Evolutionary conservation across 2,113 vertebrate genomes (phyloP).

Genomic region (Rhadina sibilatrix): DNA sequence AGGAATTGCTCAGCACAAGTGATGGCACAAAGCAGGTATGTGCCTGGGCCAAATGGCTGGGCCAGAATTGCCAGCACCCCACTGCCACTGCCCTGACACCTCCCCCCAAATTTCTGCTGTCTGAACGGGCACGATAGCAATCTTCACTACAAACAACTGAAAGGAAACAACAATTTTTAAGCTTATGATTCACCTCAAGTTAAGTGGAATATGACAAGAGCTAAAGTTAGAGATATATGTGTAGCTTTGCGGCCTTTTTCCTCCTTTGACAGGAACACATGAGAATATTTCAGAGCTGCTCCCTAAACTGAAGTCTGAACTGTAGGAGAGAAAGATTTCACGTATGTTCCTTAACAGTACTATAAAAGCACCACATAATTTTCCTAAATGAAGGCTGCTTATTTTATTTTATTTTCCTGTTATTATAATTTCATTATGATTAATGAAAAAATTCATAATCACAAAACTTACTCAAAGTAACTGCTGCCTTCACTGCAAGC

Average conservation of each 20-base stretch:
- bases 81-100: neutral
- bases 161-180: neutral
- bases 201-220: neutral
- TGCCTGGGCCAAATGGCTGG: neutral
- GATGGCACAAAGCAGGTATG: fast-evolving
- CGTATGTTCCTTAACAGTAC: neutral
- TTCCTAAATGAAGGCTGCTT: neutral
- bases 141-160: neutral
- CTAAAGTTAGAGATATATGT: neutral
- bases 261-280: neutral
- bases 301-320: neutral
- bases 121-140: neutral
- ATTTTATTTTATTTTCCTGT: neutral
- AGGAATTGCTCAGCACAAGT: neutral
- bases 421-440: neutral
- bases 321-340: neutral
- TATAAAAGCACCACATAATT: neutral
- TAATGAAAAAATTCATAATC: neutral
- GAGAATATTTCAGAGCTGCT: neutral
- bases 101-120: neutral
- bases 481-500: neutral
- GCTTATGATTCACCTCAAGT: neutral
- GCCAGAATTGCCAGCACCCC: neutral
- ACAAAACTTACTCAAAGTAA: neutral
- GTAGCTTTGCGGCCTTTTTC: neutral